Percentiles rank a stretch among this genome's conserved stretches.
phyloP scores from a whole-genome alignment of 92 coral and sea anemone genomes.

The Siderastrea radians region DNA sequence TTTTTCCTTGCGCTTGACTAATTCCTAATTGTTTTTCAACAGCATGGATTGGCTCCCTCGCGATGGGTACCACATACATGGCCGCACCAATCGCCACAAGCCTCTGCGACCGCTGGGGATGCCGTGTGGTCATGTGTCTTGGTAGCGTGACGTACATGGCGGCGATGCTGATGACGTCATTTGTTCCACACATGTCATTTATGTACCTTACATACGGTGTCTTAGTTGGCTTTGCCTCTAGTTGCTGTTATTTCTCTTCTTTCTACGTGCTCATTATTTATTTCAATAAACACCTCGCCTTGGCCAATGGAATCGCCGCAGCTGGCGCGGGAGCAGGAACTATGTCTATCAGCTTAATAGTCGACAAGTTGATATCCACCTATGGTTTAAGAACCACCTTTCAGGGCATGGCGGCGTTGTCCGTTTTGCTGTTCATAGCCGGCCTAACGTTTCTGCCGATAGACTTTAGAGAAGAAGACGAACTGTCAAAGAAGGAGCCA shows the following conservation, averaged over 20 bases:
- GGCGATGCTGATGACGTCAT: constrained; percentile 80
- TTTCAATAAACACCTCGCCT: constrained; percentile 81
- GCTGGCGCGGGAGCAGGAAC: constrained; percentile 93
- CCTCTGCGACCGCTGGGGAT: constrained; percentile 80
- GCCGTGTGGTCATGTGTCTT: constrained; percentile 89
- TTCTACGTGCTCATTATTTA: constrained; percentile 73
- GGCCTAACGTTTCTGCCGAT: constrained; percentile 82
- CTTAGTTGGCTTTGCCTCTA: constrained; percentile 81
- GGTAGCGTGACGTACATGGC: constrained; percentile 75
- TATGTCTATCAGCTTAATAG: constrained; percentile 57
- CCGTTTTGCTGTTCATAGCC: constrained; percentile 71
- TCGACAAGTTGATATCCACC: constrained; percentile 62
- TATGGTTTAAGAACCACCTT: constrained; percentile 79
- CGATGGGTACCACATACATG: constrained; percentile 80
- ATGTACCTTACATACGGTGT: constrained; percentile 92
- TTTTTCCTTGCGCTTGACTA: neutral
- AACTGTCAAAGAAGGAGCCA: constrained; percentile 5
- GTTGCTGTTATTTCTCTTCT: constrained; percentile 83
- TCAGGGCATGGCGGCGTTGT: constrained; percentile 70
- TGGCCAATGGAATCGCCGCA: constrained; percentile 84
- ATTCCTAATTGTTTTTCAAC: neutral
- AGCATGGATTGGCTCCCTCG: constrained; percentile 96
- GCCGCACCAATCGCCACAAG: constrained; percentile 80
- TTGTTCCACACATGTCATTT: constrained; percentile 68
- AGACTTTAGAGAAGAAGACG: constrained; percentile 38